These are phyloP conservation scores for Leptopilina drosophilae DNA, from an alignment of 2,888 invertebrate genomes.

Conservation along the genomic window DNA sequence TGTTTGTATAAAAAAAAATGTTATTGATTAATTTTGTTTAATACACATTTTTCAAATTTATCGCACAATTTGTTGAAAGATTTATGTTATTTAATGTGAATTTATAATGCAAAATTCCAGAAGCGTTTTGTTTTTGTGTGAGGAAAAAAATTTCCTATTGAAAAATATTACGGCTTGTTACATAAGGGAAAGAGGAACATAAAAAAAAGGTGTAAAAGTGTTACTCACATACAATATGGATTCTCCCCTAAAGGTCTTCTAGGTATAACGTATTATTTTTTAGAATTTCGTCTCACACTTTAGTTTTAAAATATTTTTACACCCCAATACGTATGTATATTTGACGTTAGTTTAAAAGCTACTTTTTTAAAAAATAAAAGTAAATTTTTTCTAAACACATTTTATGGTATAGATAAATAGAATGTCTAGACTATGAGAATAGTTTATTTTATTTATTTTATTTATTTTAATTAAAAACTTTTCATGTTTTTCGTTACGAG, in stretches of 20 bases:
- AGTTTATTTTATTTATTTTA: too few relatives aligned
- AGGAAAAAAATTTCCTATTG: background rate
- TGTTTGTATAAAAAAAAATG: too few relatives aligned
- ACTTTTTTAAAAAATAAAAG: too few relatives aligned
- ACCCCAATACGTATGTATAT: background rate
- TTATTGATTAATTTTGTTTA: too few relatives aligned
- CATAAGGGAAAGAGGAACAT: constrained; percentile 3
- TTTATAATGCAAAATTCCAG: background rate
- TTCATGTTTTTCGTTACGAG: background rate
- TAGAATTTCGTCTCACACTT: background rate
- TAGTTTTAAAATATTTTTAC: background rate
- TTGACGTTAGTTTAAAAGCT: too few relatives aligned
- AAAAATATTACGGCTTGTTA: constrained; percentile 5
- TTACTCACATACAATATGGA: constrained; percentile 8
- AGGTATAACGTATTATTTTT: background rate
- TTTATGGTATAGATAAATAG: too few relatives aligned
- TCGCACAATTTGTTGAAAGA: too few relatives aligned
- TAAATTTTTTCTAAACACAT: too few relatives aligned
- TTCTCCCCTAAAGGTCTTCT: background rate
- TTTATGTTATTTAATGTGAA: too few relatives aligned
- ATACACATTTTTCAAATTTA: too few relatives aligned
- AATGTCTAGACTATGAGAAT: too few relatives aligned
- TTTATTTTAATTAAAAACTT: background rate
- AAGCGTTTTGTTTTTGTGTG: background rate
- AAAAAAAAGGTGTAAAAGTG: constrained; percentile 17